Base-by-base conservation (phyloP, 2,113 vertebrate species). In the Cyrtonyx montezumae region DNA sequence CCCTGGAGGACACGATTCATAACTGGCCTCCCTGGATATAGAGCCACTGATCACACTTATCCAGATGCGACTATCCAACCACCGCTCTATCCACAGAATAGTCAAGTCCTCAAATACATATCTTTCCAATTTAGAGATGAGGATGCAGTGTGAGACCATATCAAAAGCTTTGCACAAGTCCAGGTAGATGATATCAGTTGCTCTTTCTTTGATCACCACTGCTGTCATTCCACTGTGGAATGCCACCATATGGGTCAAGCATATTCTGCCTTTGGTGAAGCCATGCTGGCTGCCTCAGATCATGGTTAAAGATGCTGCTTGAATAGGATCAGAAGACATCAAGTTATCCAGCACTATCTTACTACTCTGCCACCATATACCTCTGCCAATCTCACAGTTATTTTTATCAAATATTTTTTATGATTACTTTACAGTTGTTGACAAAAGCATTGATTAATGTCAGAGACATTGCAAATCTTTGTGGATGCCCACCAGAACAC, bases 271-370 rank as follows among this genome's bases (percentile, higher is more conserved):
- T 11, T 32, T 21, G 32, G 32, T n/a, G 19, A 58, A 56, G 32
- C 11, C 55, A 58, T 32, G 55, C 55, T n/a, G 32, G 32, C 32
- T 58, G 6, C 32, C 30, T 58, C 30, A 20, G 30, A n/a, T 20
- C 1, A 2, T 28, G 4, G 6, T 19, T 70, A 34, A 8, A 67
- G 13, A 22, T 32, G 49, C 12, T 69, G 21, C 73, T 62, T 45
- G 37, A 89, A 67, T 9, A 36, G 36, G 40, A 9, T 12, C 14
- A 37, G 43, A 15, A 0, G 1, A 4, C 23, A 2, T 10, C 11
- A 21, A 8, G 65, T 19, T 22, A 79, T 59, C 55, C 19, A 45
- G 12, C 25, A 32, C 16, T 8, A 22, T 3, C 17, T 59, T 62
- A 59, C 25, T 71, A 13, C 9, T 16, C 66, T 77, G 45, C 7